Evolutionary conservation across 2,113 vertebrate genomes (phyloP).

Genomic region (Leptobrachium ailaonicum): DNA sequence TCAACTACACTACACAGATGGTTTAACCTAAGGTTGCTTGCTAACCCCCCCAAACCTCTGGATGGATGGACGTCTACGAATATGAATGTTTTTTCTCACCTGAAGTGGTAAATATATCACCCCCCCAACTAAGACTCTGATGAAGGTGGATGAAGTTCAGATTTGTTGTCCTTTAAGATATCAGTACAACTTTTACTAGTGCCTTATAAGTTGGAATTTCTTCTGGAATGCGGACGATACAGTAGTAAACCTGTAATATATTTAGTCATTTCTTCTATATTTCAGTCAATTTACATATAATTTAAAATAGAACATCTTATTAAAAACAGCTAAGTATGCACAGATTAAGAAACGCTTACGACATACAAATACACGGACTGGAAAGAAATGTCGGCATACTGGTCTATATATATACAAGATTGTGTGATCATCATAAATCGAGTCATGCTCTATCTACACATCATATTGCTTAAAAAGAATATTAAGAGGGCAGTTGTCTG

Average conservation of each 20-base stretch:
- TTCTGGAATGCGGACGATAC: conserved; percentile 94
- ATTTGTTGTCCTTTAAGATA: conserved; percentile 89
- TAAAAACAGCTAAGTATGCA: conserved; percentile 99
- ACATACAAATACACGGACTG: conserved; percentile 99
- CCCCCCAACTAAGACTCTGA: conserved; percentile 20
- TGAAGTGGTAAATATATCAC: conserved; percentile 54
- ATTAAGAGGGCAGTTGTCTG: conserved; percentile 75
- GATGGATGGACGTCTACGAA: conserved; percentile 62
- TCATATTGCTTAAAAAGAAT: conserved; percentile 99
- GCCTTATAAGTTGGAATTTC: conserved; percentile 82
- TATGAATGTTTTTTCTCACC: conserved; percentile 58
- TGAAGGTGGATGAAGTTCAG: conserved; percentile 58
- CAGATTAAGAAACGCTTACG: conserved; percentile 98
- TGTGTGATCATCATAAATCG: conserved; percentile 93
- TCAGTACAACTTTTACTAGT: conserved; percentile 83
- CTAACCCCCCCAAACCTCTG: conserved; percentile 58
- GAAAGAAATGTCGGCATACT: conserved; percentile 96
- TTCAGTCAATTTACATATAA: conserved; percentile 94
- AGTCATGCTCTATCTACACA: conserved; percentile 99
- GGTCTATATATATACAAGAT: conserved; percentile 88
- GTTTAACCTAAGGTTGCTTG: conserved; percentile 58
- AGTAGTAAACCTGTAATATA: conserved; percentile 93
- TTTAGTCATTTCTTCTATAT: conserved; percentile 96
- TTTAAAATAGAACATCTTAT: conserved; percentile 99
- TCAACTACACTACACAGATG: conserved; percentile 55